Conservation (phyloP, 2,888 invertebrate genomes). For the Euplagia quadripunctaria region DNA sequence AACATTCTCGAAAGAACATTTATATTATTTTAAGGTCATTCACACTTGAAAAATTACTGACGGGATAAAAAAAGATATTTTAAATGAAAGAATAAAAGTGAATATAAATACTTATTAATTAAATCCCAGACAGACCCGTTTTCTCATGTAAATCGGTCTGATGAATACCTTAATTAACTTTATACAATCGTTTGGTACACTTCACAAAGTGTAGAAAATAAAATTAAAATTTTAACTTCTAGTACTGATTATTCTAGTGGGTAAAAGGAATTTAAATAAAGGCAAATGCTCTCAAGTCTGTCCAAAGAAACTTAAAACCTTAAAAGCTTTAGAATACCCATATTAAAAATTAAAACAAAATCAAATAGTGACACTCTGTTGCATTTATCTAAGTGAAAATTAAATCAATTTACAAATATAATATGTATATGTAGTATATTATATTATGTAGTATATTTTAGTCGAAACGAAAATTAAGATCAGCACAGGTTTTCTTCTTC, state of each 20-base stretch:
- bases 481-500: too few relatives aligned
- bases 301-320: background rate
- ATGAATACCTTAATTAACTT: conserved; percentile 15
- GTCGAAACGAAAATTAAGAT: too few relatives aligned
- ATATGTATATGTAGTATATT: too few relatives aligned
- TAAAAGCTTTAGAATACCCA: background rate
- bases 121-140: background rate
- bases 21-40: background rate
- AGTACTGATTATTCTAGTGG: background rate
- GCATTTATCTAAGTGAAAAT: too few relatives aligned
- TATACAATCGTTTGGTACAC: background rate
- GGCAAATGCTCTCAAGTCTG: background rate
- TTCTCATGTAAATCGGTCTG: conserved; percentile 5
- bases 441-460: too few relatives aligned
- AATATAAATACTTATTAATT: conserved; percentile 14
- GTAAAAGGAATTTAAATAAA: background rate
- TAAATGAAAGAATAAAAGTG: background rate
- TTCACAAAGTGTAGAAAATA: background rate
- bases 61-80: background rate
- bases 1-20: background rate
- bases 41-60: background rate
- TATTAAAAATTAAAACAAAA: background rate
- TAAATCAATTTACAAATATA: too few relatives aligned
- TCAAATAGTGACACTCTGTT: background rate
- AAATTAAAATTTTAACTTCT: background rate